These are phyloP conservation scores for Stegastes partitus DNA, from an alignment of 2,113 vertebrate genomes.

Conservation along the genomic window DNA sequence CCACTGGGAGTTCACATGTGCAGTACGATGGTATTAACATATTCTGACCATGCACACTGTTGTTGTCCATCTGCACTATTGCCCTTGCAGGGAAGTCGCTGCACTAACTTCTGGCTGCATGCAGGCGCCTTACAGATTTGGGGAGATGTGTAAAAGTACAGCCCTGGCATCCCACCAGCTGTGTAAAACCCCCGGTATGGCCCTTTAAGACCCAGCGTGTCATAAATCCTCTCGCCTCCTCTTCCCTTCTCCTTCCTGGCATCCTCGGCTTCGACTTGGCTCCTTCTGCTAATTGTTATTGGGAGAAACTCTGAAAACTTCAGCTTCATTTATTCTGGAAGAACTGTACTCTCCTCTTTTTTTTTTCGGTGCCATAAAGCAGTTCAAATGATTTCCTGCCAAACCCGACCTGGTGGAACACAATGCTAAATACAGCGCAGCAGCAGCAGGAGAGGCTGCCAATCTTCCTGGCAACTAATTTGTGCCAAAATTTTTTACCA, in stretches of 20 bases:
- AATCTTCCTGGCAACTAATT: slow-evolving; percentile 3
- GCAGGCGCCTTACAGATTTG: too few species aligned
- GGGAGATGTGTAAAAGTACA: too few species aligned
- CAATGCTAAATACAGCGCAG: background rate
- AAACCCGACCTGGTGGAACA: slow-evolving; percentile 19
- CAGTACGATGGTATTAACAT: too few species aligned
- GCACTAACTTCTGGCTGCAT: too few species aligned
- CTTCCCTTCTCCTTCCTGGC: background rate
- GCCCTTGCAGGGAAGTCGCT: too few species aligned
- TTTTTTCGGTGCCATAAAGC: slow-evolving; percentile 15
- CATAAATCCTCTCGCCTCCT: background rate
- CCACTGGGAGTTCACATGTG: too few species aligned
- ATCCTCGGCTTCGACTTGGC: background rate
- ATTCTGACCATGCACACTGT: too few species aligned
- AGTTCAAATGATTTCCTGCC: slow-evolving; percentile 35
- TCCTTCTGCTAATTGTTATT: background rate
- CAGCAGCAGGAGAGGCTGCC: slow-evolving; percentile 4
- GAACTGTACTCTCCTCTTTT: background rate
- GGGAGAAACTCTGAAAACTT: slow-evolving; percentile 4
- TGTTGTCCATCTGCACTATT: too few species aligned
- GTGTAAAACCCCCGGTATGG: too few species aligned
- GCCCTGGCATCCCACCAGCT: too few species aligned
- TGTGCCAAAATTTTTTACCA: background rate
- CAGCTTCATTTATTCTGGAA: background rate
- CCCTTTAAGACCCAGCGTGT: too few species aligned